Evolutionary conservation across 2,888 invertebrate species (phyloP).

Genomic region (Pteria penguin): DNA sequence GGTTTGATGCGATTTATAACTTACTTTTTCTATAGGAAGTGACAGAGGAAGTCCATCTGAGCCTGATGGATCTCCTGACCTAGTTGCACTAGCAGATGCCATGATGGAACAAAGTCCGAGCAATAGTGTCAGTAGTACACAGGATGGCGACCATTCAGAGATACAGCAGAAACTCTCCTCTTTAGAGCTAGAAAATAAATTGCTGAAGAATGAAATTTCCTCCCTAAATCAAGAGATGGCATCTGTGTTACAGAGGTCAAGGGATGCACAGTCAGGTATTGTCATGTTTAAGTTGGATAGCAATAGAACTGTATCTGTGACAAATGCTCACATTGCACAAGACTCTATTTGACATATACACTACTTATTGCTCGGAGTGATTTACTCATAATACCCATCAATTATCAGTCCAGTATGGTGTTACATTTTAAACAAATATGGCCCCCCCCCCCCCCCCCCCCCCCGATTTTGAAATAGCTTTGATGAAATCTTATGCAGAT

Average conservation of each 20-base stretch:
- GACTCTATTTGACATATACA: no score
- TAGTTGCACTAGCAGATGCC: slow-evolving; percentile 70
- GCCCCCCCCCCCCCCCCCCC: no score
- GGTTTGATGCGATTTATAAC: no score
- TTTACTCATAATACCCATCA: no score
- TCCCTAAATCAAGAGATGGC: slow-evolving; percentile 82
- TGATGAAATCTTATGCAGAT: no score
- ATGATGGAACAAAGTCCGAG: slow-evolving; percentile 71
- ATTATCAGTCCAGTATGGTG: no score
- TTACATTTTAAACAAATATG: no score
- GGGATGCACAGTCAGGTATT: slow-evolving; percentile 81
- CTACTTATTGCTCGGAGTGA: no score
- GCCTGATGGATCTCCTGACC: slow-evolving; percentile 61
- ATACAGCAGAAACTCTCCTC: slow-evolving; percentile 68
- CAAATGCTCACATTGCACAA: no score
- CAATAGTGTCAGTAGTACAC: slow-evolving; percentile 71
- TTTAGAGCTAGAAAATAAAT: slow-evolving; percentile 78
- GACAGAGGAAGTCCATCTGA: slow-evolving; percentile 66
- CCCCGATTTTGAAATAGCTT: no score
- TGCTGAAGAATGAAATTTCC: slow-evolving; percentile 82
- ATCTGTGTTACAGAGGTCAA: slow-evolving; percentile 81
- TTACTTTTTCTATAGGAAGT: slow-evolving; percentile 41
- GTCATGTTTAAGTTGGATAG: no score
- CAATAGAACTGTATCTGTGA: no score
- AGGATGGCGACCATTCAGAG: slow-evolving; percentile 57